These are phyloP conservation scores for Leptobrachium leishanense DNA, from an alignment of 2,113 vertebrate genomes.

Conservation along the genomic window DNA sequence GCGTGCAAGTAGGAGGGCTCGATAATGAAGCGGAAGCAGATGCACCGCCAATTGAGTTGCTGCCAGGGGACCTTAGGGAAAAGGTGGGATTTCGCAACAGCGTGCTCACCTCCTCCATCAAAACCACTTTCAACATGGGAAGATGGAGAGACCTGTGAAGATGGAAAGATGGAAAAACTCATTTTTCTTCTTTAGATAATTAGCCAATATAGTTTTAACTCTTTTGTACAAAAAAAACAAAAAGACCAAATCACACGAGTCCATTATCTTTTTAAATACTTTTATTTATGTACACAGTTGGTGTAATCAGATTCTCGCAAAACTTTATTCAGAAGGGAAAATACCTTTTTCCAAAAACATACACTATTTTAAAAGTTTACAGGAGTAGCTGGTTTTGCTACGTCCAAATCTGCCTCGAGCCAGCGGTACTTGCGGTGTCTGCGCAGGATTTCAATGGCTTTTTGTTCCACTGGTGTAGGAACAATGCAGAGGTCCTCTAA, in stretches of 20 bases:
- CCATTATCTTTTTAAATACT: neutral
- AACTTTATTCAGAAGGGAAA: neutral
- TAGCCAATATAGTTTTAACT: too few relatives aligned
- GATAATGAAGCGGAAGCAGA: too few relatives aligned
- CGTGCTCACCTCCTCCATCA: too few relatives aligned
- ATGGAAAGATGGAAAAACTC: neutral
- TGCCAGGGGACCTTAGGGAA: too few relatives aligned
- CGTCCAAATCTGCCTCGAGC: slow-evolving; percentile 78
- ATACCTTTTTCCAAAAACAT: neutral
- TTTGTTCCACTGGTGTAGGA: slow-evolving; percentile 78
- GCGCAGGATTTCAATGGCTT: slow-evolving; percentile 87
- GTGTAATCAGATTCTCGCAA: slow-evolving; percentile 1
- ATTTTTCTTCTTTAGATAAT: neutral
- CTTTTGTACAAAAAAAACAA: too few relatives aligned
- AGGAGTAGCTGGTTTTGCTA: slow-evolving; percentile 79
- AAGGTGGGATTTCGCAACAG: too few relatives aligned
- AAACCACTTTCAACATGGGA: too few relatives aligned
- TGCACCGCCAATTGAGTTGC: too few relatives aligned
- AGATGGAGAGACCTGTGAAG: too few relatives aligned
- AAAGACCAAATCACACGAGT: neutral
- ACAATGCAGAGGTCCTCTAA: slow-evolving; percentile 86
- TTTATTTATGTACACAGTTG: slow-evolving; percentile 38
- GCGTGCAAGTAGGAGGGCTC: too few relatives aligned
- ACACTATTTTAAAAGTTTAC: slow-evolving; percentile 62
- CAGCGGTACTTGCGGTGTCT: slow-evolving; percentile 85